Conservation (phyloP, 2,888 invertebrate genomes). For the Eudemis profundana region DNA sequence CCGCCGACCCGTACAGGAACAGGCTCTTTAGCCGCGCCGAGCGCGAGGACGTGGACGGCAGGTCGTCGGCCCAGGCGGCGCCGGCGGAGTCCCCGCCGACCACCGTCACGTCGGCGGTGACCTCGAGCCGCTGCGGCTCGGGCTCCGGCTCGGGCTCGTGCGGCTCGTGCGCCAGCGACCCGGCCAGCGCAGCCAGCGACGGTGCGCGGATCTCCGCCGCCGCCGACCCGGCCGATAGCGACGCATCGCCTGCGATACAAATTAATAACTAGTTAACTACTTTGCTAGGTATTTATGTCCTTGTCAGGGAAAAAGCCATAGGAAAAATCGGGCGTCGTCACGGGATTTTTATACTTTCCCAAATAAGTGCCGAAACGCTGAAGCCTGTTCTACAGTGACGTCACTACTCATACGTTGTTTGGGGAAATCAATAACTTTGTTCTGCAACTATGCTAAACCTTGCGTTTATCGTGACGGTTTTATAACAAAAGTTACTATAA, state of each 20-base stretch:
- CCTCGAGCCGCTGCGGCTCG: slow-evolving; percentile 65
- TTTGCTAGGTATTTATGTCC: no score
- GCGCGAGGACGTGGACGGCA: slow-evolving; percentile 69
- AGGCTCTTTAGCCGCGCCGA: slow-evolving; percentile 69
- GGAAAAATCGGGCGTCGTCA: no score
- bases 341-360: no score
- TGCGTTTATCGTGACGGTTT: no score
- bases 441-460: no score
- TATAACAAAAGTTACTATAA: no score
- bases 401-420: no score
- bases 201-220: slow-evolving; percentile 71
- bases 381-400: no score
- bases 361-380: no score
- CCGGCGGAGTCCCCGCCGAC: slow-evolving; percentile 55
- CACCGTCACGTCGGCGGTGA: slow-evolving; percentile 72
- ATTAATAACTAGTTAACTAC: not conserved
- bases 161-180: slow-evolving; percentile 71
- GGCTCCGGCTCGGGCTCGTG: slow-evolving; percentile 47
- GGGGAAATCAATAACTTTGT: no score
- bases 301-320: no score
- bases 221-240: slow-evolving; percentile 74
- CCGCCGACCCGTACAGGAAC: slow-evolving; percentile 75
- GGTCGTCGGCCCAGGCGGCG: slow-evolving; percentile 57
- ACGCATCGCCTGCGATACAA: slow-evolving; percentile 77
- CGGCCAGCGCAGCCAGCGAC: slow-evolving; percentile 77